Evolutionary conservation across 2,113 vertebrate species (phyloP).

Genomic region (Atherinomorus stipes): DNA sequence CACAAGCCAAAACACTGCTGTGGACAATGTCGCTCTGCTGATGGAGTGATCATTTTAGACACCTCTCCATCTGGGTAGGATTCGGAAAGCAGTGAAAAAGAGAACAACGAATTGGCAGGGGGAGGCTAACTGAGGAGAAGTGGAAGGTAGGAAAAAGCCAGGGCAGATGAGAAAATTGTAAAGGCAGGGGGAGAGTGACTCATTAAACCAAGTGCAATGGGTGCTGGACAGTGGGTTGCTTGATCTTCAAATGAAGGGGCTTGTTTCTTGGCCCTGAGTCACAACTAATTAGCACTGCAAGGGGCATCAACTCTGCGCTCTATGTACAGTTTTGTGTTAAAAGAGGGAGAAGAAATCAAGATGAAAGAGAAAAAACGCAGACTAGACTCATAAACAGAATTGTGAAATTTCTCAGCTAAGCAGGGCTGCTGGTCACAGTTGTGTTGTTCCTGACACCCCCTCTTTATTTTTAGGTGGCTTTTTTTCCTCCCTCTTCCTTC

Average conservation of each 20-base stretch:
- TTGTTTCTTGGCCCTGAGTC: constrained; percentile 72
- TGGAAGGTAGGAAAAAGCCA: constrained; percentile 13
- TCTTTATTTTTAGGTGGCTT: constrained; percentile 12
- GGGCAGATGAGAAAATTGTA: constrained; percentile 37
- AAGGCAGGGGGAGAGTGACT: constrained; percentile 43
- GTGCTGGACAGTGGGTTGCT: constrained; percentile 62
- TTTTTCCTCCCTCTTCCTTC: background rate
- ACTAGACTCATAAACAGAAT: constrained; percentile 27
- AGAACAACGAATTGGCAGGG: constrained; percentile 10
- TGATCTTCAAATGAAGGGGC: constrained; percentile 58
- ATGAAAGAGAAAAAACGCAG: constrained; percentile 29
- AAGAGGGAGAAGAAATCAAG: constrained; percentile 16
- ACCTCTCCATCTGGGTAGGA: constrained; percentile 4
- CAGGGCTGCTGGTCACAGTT: constrained; percentile 16
- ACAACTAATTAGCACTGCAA: constrained; percentile 75
- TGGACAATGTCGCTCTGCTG: background rate
- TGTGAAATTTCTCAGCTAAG: constrained; percentile 28
- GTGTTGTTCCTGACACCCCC: constrained; percentile 11
- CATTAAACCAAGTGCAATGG: constrained; percentile 63
- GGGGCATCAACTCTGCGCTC: constrained; percentile 37
- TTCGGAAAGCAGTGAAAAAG: constrained; percentile 25
- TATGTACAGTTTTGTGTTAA: constrained; percentile 28
- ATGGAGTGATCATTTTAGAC: constrained; percentile 27
- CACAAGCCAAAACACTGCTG: constrained; percentile 17
- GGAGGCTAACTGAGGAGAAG: constrained; percentile 23